Percentiles rank a stretch among this genome's conserved stretches.
These are phyloP conservation scores for Protula sp. DNA, from an alignment of 2,888 invertebrate species.

Conservation along the genomic window DNA sequence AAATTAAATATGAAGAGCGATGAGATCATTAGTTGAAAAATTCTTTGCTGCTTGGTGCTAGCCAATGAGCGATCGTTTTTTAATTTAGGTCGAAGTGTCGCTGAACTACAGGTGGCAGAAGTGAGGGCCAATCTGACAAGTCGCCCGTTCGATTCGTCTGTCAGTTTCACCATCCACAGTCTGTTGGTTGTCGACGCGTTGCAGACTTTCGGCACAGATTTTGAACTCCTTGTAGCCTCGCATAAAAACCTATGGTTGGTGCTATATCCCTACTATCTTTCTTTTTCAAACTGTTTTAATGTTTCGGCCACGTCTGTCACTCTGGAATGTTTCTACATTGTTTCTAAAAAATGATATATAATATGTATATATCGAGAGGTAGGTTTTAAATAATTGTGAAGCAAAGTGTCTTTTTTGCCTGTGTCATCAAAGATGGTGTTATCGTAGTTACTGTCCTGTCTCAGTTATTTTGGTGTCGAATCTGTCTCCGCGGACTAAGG, in stretches of 20 bases:
- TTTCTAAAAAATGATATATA: neutral
- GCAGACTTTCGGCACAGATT: slow-evolving; percentile 92
- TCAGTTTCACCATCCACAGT: slow-evolving; percentile 85
- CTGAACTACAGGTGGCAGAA: slow-evolving; percentile 86
- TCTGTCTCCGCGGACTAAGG: no score
- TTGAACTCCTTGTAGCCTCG: slow-evolving; percentile 87
- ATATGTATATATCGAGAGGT: no score
- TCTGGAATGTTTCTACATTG: neutral
- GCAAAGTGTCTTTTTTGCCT: no score
- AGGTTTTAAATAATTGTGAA: no score
- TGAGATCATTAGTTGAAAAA: no score
- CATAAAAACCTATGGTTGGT: slow-evolving; percentile 92
- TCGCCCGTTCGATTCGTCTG: slow-evolving; percentile 68
- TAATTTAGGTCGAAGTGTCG: slow-evolving; percentile 70
- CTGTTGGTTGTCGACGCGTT: slow-evolving; percentile 87
- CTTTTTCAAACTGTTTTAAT: neutral
- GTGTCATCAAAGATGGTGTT: no score
- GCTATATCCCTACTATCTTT: slow-evolving; percentile 35
- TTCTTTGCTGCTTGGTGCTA: no score
- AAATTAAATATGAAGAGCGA: no score
- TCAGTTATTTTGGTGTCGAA: no score
- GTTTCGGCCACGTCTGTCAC: neutral
- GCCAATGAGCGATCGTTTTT: neutral
- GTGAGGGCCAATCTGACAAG: slow-evolving; percentile 73
- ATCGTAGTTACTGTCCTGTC: no score